Evolutionary conservation across 2,113 vertebrate genomes (phyloP).

Genomic region (Mixornis gularis): DNA sequence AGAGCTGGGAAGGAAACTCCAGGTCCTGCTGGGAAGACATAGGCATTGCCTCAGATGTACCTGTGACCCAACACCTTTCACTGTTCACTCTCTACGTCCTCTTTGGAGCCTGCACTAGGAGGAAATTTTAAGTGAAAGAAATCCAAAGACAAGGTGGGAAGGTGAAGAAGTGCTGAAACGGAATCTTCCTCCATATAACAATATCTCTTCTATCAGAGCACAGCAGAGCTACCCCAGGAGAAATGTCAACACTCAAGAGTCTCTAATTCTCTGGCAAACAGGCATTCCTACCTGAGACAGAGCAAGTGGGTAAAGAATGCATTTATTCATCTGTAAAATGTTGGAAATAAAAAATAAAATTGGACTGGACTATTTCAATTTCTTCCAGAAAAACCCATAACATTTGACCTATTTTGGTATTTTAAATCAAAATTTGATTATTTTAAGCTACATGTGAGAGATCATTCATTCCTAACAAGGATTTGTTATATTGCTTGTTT

Average conservation of each 20-base stretch:
- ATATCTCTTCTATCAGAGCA: neutral
- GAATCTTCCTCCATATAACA: neutral
- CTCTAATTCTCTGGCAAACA: neutral
- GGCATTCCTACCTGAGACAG: neutral
- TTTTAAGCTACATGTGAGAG: conserved; percentile 20
- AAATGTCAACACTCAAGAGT: neutral
- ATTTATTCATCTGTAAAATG: conserved; percentile 11
- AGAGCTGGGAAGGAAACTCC: neutral
- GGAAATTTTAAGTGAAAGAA: neutral
- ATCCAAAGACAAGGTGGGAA: neutral
- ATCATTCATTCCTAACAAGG: conserved; percentile 24
- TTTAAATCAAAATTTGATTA: conserved; percentile 26
- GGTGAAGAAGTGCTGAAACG: neutral
- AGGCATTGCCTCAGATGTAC: neutral
- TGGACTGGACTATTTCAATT: neutral
- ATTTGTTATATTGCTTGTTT: conserved; percentile 30
- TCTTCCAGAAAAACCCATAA: neutral
- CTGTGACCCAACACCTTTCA: fast-evolving
- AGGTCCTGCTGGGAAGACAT: neutral
- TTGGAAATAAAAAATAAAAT: conserved; percentile 38
- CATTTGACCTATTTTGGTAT: neutral
- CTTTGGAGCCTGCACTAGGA: neutral
- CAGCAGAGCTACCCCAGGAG: neutral
- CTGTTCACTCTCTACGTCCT: neutral
- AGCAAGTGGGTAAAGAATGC: neutral